Conservation (phyloP, 2,797 vertebrate species). For the Amblyopsis hoosieri region DNA sequence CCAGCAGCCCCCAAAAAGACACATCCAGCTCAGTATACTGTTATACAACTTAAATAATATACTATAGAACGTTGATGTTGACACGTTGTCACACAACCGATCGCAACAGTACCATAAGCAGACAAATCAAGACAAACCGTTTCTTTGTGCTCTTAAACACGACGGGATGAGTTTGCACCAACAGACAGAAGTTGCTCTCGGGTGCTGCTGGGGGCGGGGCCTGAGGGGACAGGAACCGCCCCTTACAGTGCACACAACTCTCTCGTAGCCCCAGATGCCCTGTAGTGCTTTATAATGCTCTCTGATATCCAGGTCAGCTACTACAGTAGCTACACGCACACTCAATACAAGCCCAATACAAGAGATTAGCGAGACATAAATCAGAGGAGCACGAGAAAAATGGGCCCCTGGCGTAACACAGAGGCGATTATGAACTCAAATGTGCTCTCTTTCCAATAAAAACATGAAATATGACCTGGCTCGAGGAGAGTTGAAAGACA, state of each 20-base stretch:
- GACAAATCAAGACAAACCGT: constrained; percentile 9
- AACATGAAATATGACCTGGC: constrained; percentile 70
- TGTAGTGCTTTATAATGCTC: constrained; percentile 55
- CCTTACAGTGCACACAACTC: constrained; percentile 36
- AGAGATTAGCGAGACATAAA: constrained; percentile 75
- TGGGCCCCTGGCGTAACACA: constrained; percentile 68
- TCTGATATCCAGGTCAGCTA: constrained; percentile 66
- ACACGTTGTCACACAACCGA: not conserved
- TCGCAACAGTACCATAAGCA: not conserved
- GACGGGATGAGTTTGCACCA: constrained; percentile 47
- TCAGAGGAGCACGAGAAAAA: constrained; percentile 62
- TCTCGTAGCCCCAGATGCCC: constrained; percentile 51
- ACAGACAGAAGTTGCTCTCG: constrained; percentile 50
- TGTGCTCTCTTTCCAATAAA: constrained; percentile 71
- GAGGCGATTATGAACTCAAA: constrained; percentile 76
- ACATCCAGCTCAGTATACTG: too few species aligned
- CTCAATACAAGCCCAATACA: constrained; percentile 46
- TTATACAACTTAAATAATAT: not conserved
- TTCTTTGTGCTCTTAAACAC: constrained; percentile 28
- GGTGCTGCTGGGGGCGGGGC: constrained; percentile 33
- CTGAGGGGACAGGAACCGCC: constrained; percentile 34
- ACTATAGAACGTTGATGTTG: not conserved
- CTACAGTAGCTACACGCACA: constrained; percentile 39
- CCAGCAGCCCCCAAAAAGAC: too few species aligned
- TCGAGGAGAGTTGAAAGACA: constrained; percentile 59